A percentile compares a stretch with the other conserved stretches of the same genome.
Conservation (phyloP, 2,113 vertebrate genomes). For the Mungos mungo region DNA sequence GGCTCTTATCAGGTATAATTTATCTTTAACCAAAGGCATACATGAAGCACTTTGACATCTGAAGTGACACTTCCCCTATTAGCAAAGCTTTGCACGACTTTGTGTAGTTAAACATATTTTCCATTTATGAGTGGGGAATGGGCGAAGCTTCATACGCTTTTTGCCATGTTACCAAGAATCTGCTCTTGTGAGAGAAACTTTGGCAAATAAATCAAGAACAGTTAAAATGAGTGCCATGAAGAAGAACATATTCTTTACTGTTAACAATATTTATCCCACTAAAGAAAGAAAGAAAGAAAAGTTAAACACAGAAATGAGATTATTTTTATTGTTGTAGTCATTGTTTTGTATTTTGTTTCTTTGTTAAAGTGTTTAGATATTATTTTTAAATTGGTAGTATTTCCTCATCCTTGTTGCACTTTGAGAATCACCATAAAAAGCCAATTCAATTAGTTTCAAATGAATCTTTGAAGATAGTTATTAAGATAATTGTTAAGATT, state of each 20-base stretch:
- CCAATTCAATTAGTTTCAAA: conserved; percentile 15
- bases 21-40: neutral
- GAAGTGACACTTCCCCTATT: neutral
- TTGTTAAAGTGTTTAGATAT: neutral
- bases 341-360: neutral
- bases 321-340: neutral
- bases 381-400: neutral
- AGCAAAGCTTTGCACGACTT: neutral
- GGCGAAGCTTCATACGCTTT: neutral
- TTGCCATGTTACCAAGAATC: neutral
- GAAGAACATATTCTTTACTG: fast-evolving
- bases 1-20: neutral
- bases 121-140: neutral
- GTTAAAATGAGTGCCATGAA: neutral
- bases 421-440: neutral
- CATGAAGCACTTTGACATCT: fast-evolving
- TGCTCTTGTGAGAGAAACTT: neutral
- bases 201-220: neutral
- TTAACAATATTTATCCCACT: neutral
- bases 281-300: neutral
- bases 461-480: neutral
- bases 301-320: neutral
- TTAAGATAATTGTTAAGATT: neutral
- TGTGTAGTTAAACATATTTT: neutral
- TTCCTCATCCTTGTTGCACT: neutral